Evolutionary conservation across 2,888 invertebrate species (phyloP).

Genomic region (Chymomyza amoena): DNA sequence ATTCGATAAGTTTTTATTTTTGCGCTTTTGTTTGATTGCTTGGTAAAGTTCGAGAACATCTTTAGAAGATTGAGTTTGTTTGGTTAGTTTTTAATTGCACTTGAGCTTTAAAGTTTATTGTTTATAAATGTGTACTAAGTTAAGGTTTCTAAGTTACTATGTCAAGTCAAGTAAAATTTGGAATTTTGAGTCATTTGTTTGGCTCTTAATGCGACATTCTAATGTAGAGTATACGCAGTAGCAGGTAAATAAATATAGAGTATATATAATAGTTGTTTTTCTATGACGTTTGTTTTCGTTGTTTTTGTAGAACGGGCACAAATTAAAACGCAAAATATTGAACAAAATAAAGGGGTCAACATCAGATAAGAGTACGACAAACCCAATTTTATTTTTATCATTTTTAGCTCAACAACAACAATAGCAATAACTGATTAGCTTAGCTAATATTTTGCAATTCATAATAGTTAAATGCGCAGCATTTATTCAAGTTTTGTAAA

Average conservation of each 20-base stretch:
- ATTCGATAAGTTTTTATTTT: neutral
- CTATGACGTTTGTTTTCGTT: neutral
- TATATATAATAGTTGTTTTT: neutral
- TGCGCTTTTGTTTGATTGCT: neutral
- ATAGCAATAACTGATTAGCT: neutral
- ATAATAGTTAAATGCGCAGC: neutral
- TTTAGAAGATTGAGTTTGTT: neutral
- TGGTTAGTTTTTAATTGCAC: neutral
- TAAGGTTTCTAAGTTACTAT: neutral
- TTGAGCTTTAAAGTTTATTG: neutral
- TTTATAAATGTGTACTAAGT: neutral
- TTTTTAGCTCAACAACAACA: neutral
- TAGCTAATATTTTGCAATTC: neutral
- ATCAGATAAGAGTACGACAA: conserved; percentile 32
- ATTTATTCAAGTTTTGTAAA: neutral
- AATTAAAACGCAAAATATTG: conserved; percentile 23
- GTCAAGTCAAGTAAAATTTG: neutral
- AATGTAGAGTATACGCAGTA: neutral
- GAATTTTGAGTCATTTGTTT: too few species aligned
- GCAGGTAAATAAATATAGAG: neutral
- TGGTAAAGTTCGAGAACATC: neutral
- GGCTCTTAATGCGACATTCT: too few species aligned
- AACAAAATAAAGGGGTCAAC: conserved; percentile 22
- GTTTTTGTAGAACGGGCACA: neutral
- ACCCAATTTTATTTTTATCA: neutral